These are phyloP conservation scores for Anastatus disparis DNA, from an alignment of 1,140 invertebrate genomes.

Conservation along the genomic window DNA sequence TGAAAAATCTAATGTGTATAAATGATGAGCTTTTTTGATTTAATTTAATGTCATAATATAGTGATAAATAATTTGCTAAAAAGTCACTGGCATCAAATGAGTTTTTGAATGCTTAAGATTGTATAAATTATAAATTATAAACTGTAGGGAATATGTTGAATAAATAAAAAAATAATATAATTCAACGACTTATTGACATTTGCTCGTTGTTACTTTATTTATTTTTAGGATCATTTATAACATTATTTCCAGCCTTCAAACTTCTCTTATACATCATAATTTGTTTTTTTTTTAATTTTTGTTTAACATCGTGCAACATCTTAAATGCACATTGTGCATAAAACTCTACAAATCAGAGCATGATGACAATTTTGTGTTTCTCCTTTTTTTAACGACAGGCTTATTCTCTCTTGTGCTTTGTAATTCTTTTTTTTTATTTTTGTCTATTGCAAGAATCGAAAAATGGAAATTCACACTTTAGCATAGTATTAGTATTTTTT, in stretches of 20 bases:
- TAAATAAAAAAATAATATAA: constrained; percentile 19
- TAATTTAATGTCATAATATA: background rate
- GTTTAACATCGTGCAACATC: background rate
- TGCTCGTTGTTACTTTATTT: constrained; percentile 41
- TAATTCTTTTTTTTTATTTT: constrained; percentile 1
- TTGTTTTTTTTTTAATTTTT: background rate
- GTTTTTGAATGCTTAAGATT: constrained; percentile 10
- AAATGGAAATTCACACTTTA: constrained; percentile 36
- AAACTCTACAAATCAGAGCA: constrained; percentile 17
- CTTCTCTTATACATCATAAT: constrained; percentile 2
- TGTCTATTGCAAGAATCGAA: constrained; percentile 38
- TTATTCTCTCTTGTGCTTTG: constrained; percentile 38
- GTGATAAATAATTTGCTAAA: background rate
- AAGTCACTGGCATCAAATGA: background rate
- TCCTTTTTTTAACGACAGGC: constrained; percentile 34
- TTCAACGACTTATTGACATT: constrained; percentile 2
- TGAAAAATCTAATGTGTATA: constrained; percentile 24
- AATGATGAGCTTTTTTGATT: background rate
- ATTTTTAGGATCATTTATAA: constrained; percentile 33
- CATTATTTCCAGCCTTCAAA: constrained; percentile 7
- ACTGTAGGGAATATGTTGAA: background rate
- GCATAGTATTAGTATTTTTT: constrained; percentile 11
- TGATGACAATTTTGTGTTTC: constrained; percentile 22
- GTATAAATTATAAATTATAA: constrained; percentile 19
- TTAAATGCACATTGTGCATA: constrained; percentile 25